Base-by-base conservation (phyloP, 1,140 invertebrate species). In the Cheumatopsyche charites region DNA sequence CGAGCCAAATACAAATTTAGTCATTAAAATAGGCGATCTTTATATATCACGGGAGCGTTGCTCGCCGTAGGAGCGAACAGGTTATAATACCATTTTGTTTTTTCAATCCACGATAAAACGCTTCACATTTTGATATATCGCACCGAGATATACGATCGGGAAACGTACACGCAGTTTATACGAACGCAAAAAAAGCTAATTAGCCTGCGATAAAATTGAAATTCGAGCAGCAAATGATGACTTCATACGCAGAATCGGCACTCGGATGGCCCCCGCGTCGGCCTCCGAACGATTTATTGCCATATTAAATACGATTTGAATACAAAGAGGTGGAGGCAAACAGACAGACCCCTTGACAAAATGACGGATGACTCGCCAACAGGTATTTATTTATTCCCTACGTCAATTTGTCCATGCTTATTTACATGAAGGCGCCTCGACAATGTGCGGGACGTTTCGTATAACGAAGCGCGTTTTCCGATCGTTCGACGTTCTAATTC, bases 281-380 rank as follows among this genome's bases (percentile, higher is more conserved):
- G 58, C 58, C 11, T 21, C 58, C 6, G 9, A 2, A 65, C 62
- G 62, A 65, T 65, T 65, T 65, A 65, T 65, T 41, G 62, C 62
- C 41, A 13, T 15, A 11, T 42, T 65, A n/a, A n/a, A n/a, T n/a
- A 52, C 43, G 45, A 67, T 67, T 67, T 67, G 65, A 67, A 67
- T 67, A 67, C 65, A 67, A 67, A 67, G 41, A 41, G 65, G 15
- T 17, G 29, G 7, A 19, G 26, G 23, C 58, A 62, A 49, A 62
- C 58, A 13, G 45, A 21, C 23, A 13, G 58, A 23, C 6, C 5
- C 43, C 65, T 42, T 67, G 65, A 67, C 65, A 67, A 67, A 67
- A 67, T 67, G 65, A 67, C 65, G 65, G 65, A 67, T 67, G 65
- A 67, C 65, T 49, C 43, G 65, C 42, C 45, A 67, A 67, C 65